These are phyloP conservation scores for Brachyopa scutellaris DNA, from an alignment of 2,888 invertebrate genomes.

Conservation along the genomic window DNA sequence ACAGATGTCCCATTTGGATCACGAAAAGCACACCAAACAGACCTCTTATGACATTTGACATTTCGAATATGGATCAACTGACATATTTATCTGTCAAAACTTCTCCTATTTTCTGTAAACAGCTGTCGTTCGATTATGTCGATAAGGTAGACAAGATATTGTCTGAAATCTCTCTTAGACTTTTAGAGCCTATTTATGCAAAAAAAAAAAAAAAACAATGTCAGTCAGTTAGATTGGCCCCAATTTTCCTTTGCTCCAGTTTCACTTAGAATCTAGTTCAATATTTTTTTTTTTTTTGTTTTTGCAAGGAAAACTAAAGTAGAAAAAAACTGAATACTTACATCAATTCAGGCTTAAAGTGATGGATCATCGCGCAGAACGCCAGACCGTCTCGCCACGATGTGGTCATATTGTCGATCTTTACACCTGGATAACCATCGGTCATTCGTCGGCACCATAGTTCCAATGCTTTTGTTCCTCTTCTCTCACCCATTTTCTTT, in stretches of 20 bases:
- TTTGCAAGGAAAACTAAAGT: neutral
- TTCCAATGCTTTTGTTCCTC: constrained; percentile 95
- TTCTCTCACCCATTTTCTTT: constrained; percentile 88
- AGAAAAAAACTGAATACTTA: constrained; percentile 84
- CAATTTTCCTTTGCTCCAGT: constrained; percentile 29
- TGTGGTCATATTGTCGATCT: constrained; percentile 96
- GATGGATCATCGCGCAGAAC: constrained; percentile 97
- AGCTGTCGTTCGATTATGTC: too few relatives aligned
- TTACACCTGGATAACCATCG: constrained; percentile 94
- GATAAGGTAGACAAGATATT: too few relatives aligned
- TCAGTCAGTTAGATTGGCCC: too few relatives aligned
- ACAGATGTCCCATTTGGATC: too few relatives aligned
- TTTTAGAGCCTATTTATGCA: too few relatives aligned
- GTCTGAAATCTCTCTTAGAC: too few relatives aligned
- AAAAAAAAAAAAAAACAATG: too few relatives aligned
- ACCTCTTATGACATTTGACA: too few relatives aligned
- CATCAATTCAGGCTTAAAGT: constrained; percentile 97
- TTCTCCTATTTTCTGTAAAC: too few relatives aligned
- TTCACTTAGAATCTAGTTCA: constrained; percentile 34
- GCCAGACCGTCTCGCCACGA: constrained; percentile 97
- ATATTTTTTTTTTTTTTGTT: neutral
- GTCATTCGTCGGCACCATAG: constrained; percentile 95
- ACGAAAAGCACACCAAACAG: too few relatives aligned
- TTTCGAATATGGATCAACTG: too few relatives aligned
- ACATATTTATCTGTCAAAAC: too few relatives aligned